Evolutionary conservation across 2,888 invertebrate genomes (phyloP), one percentile per base, ranked within the genome.

Genomic region (Anthophora plumipes): DNA sequence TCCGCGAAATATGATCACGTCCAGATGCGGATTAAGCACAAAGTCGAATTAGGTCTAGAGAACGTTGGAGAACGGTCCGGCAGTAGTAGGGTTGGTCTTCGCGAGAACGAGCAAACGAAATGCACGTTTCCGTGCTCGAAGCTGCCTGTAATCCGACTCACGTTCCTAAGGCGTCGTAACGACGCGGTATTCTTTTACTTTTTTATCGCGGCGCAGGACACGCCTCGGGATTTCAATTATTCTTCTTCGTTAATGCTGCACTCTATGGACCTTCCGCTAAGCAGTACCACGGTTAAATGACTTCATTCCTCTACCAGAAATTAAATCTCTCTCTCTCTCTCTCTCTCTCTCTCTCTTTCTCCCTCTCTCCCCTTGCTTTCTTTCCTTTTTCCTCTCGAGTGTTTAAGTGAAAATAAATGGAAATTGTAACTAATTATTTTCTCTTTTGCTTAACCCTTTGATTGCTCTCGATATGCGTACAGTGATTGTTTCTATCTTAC

Each of bases 1-100:
- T 75, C 78, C 76, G 46, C 80, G 83, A 86, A 83, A 85, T 86
- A 84, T 77, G 86, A 85, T 83, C 86, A 63, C 80, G 83, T 79
- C 74, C 83, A 60, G 71, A 60, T 55, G 50, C 50, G 83, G 86
- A 86, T 86, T 86, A 86, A 86, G 71, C 77, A 22, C 76, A 59
- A 76, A 71, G 76, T 59, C 66, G 83, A 81, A 76, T 80, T 77
- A 75, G 63, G 39, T 22, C 54, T 17, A 52, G 25, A 55, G 60
- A n/a, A n/a, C n/a, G n/a, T n/a, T n/a, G n/a, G n/a, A n/a, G 55
- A 39, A 57, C 31, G 68, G 20, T 12, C 37, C 31, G 17, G 22
- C 2, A 1, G 39, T n/a, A 39, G 43, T 31, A 39, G 11, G 8
- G 20, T n/a, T n/a, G 63, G 50, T 11, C 2, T 48, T 48, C 37